phyloP scores from a whole-genome alignment of 2,113 vertebrate genomes.

The Rissa tridactyla region DNA sequence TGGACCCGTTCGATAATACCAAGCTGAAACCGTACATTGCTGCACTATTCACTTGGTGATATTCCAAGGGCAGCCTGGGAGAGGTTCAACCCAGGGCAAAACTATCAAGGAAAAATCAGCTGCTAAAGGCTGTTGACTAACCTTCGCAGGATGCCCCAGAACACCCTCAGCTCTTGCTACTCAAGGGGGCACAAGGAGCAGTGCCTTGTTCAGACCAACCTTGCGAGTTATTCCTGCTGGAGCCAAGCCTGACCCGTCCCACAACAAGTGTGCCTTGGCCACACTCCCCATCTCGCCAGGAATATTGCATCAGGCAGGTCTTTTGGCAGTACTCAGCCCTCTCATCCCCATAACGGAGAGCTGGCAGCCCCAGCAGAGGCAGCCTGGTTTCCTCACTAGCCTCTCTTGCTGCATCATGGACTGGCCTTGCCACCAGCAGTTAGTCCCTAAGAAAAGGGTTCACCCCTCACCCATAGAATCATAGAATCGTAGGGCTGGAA shows the following conservation, averaged over 20 bases:
- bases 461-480: no score
- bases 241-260: background rate
- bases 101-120: background rate
- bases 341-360: accelerated
- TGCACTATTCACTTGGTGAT: background rate
- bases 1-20: background rate
- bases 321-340: background rate
- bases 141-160: background rate
- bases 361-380: background rate
- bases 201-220: background rate
- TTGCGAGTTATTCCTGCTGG: background rate
- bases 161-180: background rate
- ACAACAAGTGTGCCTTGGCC: background rate
- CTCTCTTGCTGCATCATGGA: background rate
- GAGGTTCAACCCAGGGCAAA: background rate
- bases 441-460: background rate
- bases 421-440: background rate
- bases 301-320: background rate
- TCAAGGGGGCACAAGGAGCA: background rate
- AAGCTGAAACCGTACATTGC: background rate
- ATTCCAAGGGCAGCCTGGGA: background rate
- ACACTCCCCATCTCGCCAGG: background rate
- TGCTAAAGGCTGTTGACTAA: background rate
- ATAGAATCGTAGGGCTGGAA: no score
- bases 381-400: background rate